These are phyloP conservation scores for Meandrina meandrites DNA, from an alignment of 92 coral and sea anemone genomes.

Conservation along the genomic window DNA sequence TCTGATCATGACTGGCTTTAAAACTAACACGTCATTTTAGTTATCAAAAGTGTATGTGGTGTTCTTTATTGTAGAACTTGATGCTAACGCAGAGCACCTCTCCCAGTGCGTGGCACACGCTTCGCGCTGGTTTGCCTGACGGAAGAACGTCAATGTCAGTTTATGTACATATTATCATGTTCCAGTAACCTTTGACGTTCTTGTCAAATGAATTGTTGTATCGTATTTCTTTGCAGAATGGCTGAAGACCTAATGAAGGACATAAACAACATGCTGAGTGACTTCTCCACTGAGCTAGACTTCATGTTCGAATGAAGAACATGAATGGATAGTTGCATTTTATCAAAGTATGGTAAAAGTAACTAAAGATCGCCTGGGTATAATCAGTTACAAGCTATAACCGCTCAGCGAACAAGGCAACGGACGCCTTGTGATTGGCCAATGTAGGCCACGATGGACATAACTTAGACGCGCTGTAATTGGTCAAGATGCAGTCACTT, in stretches of 20 bases:
- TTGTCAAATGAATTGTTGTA: background rate
- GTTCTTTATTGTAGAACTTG: background rate
- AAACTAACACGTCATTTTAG: background rate
- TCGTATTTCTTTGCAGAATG: conserved; percentile 10
- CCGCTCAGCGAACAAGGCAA: background rate
- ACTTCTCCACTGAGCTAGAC: conserved; percentile 92
- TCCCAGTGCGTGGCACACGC: background rate
- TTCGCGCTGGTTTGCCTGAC: background rate
- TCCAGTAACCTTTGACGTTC: background rate
- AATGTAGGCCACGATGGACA: background rate
- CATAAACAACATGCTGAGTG: conserved; percentile 90
- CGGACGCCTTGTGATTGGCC: background rate
- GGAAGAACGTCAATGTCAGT: background rate
- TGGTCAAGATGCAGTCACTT: background rate
- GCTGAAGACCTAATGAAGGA: conserved; percentile 83
- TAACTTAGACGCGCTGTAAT: background rate
- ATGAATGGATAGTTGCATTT: background rate
- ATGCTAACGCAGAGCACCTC: background rate
- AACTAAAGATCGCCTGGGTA: background rate
- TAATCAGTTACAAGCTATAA: background rate
- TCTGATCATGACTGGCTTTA: background rate
- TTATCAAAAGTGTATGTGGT: background rate
- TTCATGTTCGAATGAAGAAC: conserved; percentile 91
- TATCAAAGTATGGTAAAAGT: background rate
- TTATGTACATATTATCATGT: background rate